A percentile compares a stretch with the other conserved stretches of the same genome.
Conservation (phyloP, 2,797 vertebrate species). For the Neomorphus geoffroyi region DNA sequence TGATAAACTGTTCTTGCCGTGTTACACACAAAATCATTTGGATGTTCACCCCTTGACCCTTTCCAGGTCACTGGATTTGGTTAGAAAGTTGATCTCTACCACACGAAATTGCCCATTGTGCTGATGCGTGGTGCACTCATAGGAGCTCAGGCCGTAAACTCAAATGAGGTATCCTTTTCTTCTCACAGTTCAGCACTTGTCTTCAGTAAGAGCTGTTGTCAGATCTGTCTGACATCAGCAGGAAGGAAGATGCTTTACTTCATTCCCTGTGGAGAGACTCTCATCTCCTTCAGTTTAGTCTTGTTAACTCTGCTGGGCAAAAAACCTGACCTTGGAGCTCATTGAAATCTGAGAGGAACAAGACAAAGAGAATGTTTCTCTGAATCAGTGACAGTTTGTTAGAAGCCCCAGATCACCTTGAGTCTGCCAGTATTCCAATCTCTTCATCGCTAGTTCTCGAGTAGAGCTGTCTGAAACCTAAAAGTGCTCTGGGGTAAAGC, state of each 20-base stretch:
- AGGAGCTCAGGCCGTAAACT: not conserved
- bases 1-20: not conserved
- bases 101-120: not conserved
- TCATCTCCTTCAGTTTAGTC: not conserved
- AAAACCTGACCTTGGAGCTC: not conserved
- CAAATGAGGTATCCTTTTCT: not conserved
- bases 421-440: not conserved
- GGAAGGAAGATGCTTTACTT: not conserved
- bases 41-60: not conserved
- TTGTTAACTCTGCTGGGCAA: not conserved
- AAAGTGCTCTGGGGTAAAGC: not conserved
- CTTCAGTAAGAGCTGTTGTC: not conserved
- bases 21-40: not conserved
- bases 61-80: not conserved
- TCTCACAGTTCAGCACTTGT: not conserved
- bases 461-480: not conserved
- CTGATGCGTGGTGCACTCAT: rapidly evolving
- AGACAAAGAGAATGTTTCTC: not conserved
- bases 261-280: not conserved
- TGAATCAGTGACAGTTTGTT: not conserved
- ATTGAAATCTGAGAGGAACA: not conserved
- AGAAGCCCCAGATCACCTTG: not conserved
- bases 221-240: not conserved
- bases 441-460: not conserved
- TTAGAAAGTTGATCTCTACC: rapidly evolving